Conservation (phyloP, 2,888 invertebrate species). For the Allygus modestus region DNA sequence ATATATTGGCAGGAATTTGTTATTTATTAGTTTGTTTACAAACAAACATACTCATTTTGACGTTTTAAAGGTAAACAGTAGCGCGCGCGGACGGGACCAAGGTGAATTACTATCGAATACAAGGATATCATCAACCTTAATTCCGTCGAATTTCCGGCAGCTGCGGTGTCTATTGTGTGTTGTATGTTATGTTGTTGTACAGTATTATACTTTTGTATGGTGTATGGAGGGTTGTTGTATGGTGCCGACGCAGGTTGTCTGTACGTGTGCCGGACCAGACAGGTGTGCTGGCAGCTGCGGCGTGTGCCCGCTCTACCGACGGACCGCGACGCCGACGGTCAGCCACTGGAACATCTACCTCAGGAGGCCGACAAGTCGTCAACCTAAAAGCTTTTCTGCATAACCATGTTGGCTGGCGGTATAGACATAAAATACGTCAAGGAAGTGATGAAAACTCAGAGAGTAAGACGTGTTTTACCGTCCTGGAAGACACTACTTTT, state of each 20-base stretch:
- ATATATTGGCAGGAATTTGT: no score
- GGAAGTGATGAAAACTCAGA: no score
- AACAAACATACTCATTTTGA: no score
- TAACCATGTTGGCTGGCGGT: not conserved
- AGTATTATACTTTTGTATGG: not conserved
- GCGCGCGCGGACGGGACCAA: no score
- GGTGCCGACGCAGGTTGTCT: not conserved
- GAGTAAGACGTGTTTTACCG: no score
- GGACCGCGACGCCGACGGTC: slow-evolving; percentile 28
- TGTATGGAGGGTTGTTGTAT: not conserved
- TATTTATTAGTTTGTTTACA: no score
- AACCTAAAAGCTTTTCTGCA: not conserved
- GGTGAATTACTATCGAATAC: no score
- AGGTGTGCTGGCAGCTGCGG: slow-evolving; percentile 46
- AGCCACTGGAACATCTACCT: slow-evolving; percentile 50
- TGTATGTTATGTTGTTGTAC: not conserved
- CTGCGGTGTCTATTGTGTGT: not conserved
- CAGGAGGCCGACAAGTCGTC: not conserved
- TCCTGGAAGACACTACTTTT: no score
- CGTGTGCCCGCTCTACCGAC: slow-evolving; percentile 54
- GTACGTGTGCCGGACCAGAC: slow-evolving; percentile 20
- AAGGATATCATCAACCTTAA: no score
- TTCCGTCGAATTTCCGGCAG: not conserved
- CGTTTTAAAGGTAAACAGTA: no score
- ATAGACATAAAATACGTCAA: no score